Base-by-base conservation (phyloP, 2,888 invertebrate species). In the Eulithis prunata region DNA sequence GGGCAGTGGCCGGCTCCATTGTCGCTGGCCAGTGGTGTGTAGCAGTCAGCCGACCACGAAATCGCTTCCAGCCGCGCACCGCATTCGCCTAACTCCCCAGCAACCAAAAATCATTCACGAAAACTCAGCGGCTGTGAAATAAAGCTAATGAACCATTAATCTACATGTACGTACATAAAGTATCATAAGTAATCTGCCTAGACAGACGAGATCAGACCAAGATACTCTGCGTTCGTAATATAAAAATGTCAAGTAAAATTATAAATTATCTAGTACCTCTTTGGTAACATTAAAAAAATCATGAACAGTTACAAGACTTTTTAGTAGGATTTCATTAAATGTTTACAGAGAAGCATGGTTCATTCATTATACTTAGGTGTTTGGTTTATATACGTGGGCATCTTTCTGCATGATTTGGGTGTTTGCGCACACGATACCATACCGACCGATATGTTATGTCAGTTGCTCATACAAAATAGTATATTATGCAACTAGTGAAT, bases 21-120 rank as follows among this genome's bases (percentile, higher is more conserved):
- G 92, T 92, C 82, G 85, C 76, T 81, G 84, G 72, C 76, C 91
- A 91, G 78, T 87, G 89, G 88, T 83, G 88, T 91, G 91, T 90
- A 82, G 85, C 86, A 82, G 73, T 73, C 89, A 89, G 81, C 87
- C 84, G 86, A 91, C 86, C 91, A 90, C 88, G 88, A 91, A 91
- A 91, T 91, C 91, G 88, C 79, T 88, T 84, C 84, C 83, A 85
- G 84, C 81, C 82, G 77, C 79, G 77, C 69, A 72, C 70, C 68
- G 75, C 74, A 75, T 74, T 73, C 65, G 74, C 65, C 71, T 72
- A 62, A 67, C 71, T 72, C 65, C 66, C 66, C 65, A 68, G 59
- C 71, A 68, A 71, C 68, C 72, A 74, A 74, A 74, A 72, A 71
- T 74, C 74, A 72, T 72, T 72, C 70, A 71, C 68, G 57, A 71